phyloP scores from a whole-genome alignment of 2,797 vertebrate genomes.

The Sylvia borin region DNA sequence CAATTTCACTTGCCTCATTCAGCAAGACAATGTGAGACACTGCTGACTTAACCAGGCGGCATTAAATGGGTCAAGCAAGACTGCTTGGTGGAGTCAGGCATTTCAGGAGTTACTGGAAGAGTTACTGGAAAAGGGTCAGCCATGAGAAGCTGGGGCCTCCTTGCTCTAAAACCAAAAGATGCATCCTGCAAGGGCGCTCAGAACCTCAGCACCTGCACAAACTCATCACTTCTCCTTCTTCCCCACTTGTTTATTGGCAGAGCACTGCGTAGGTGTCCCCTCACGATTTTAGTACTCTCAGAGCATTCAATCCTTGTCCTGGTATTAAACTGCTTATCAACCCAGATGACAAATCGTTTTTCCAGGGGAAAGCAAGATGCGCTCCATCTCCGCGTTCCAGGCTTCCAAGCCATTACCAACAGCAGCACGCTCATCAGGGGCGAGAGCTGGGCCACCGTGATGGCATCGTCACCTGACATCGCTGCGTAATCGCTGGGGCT shows the following conservation, averaged over 20 bases:
- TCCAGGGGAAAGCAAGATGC: neutral
- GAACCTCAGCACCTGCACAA: neutral
- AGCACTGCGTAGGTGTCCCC: accelerated
- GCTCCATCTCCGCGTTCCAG: neutral
- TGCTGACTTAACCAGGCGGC: neutral
- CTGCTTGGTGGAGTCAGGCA: neutral
- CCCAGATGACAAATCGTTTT: neutral
- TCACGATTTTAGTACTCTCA: neutral
- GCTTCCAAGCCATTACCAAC: neutral
- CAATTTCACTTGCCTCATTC: neutral
- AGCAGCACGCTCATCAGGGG: neutral
- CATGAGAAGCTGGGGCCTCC: neutral
- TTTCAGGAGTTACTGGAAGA: neutral
- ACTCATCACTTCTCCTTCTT: neutral
- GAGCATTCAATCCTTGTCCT: neutral
- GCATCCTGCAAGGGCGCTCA: neutral
- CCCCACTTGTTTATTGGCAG: neutral
- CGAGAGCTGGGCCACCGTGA: neutral
- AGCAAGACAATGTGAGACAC: neutral
- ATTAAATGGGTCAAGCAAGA: neutral
- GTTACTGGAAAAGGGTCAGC: neutral
- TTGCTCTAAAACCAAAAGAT: accelerated
- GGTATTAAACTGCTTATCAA: neutral
- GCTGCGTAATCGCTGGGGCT: neutral
- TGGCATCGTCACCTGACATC: neutral